These are phyloP conservation scores for Pachypanchax playfairii DNA, from an alignment of 2,113 vertebrate genomes.

Conservation along the genomic window DNA sequence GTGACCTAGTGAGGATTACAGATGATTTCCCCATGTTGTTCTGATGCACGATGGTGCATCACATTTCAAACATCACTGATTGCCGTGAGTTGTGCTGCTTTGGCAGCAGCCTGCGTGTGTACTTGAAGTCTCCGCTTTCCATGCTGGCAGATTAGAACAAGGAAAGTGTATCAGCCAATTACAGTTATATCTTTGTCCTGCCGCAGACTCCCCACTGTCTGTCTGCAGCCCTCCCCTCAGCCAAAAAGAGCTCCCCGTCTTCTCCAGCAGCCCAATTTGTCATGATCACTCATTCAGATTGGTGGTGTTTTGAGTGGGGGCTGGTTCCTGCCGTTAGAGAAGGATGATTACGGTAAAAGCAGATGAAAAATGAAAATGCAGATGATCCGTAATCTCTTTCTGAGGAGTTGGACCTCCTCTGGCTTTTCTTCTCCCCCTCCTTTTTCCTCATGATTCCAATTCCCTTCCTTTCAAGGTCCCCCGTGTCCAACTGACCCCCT, in stretches of 20 bases:
- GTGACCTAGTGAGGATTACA: slow-evolving; percentile 67
- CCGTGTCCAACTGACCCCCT: slow-evolving; percentile 60
- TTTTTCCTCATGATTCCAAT: slow-evolving; percentile 75
- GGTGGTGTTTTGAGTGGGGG: slow-evolving; percentile 62
- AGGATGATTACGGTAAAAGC: slow-evolving; percentile 54
- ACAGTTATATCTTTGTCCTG: slow-evolving; percentile 72
- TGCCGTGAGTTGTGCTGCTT: slow-evolving; percentile 34
- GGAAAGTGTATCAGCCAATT: slow-evolving; percentile 71
- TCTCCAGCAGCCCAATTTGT: slow-evolving; percentile 68
- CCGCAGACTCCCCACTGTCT: slow-evolving; percentile 52
- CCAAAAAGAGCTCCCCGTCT: slow-evolving; percentile 38
- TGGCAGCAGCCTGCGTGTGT: slow-evolving; percentile 24
- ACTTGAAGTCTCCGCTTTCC: slow-evolving; percentile 39
- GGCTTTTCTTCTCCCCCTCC: slow-evolving; percentile 37
- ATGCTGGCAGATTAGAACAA: slow-evolving; percentile 55
- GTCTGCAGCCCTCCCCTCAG: slow-evolving; percentile 58
- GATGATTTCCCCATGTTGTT: slow-evolving; percentile 66
- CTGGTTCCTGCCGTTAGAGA: slow-evolving; percentile 43
- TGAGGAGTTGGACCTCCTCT: slow-evolving; percentile 63
- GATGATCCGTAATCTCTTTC: slow-evolving; percentile 77
- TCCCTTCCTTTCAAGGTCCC: slow-evolving; percentile 62
- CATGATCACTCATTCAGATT: slow-evolving; percentile 76
- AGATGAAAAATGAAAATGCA: slow-evolving; percentile 75
- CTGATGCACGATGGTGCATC: slow-evolving; percentile 48
- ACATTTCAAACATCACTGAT: slow-evolving; percentile 38